phyloP scores from a whole-genome alignment of 1,140 invertebrate genomes.

The Elysia chlorotica region DNA sequence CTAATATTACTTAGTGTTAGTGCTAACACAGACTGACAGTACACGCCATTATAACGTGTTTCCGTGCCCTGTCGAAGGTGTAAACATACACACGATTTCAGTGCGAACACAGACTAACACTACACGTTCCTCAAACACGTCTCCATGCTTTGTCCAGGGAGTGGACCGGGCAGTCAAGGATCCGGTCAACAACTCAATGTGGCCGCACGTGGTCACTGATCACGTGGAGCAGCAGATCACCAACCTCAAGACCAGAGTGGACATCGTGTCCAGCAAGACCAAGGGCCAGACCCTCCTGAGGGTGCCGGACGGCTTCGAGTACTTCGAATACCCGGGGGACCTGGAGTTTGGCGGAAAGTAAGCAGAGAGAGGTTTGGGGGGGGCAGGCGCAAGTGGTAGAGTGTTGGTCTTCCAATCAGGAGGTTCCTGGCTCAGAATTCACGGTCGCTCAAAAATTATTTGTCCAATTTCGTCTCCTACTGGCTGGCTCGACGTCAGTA shows the following conservation, averaged over 20 bases:
- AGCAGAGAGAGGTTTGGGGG: conserved; percentile 63
- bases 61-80: no score
- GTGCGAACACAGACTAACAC: background rate
- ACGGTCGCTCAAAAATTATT: background rate
- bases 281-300: conserved; percentile 91
- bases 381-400: background rate
- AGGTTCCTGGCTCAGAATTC: background rate
- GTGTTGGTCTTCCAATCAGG: background rate
- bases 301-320: conserved; percentile 87
- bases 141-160: no score
- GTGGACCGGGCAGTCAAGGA: conserved; percentile 75
- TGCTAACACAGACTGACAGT: background rate
- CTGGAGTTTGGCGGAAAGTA: no score
- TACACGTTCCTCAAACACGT: background rate
- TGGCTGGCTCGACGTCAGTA: background rate
- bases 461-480: background rate
- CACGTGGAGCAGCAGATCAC: conserved; percentile 84
- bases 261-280: conserved; percentile 89
- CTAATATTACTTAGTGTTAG: no score
- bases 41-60: no score
- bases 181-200: conserved; percentile 73
- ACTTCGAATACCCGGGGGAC: conserved; percentile 78
- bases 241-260: conserved; percentile 82
- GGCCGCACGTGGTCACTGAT: conserved; percentile 80
- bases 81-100: no score